Evolutionary conservation across 2,797 vertebrate species (phyloP), one percentile per base, ranked within the genome.

Genomic region (Bovichtus variegatus): DNA sequence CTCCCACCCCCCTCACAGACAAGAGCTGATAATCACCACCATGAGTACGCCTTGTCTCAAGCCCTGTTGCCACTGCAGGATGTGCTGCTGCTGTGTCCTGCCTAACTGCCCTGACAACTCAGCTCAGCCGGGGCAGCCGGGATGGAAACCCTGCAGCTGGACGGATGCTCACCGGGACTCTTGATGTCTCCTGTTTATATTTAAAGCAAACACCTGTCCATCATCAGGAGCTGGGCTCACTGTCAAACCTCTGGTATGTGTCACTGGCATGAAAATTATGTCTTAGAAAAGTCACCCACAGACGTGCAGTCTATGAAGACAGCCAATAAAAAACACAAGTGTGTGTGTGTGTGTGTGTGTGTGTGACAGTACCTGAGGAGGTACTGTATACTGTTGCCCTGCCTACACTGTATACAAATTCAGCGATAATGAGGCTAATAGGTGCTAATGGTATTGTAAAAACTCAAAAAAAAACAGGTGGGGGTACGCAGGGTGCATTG

Each of bases 21-120:
- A 85, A 88, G 85, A 87, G 83, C 87, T 90, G 89, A 92, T 91
- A 92, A 94, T 94, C 91, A 91, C 92, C 90, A 91, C 81, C 86
- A 87, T 89, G 88, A 93, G 88, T 85, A 87, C 76, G 71, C 79
- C 54, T 65, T 74, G 85, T 87, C 87, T 87, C 84, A 78, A 84
- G 74, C 82, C 82, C 87, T 87, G 89, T 86, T 92, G 91, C 89
- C 89, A 89, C 91, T 92, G 91, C 91, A 90, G 89, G 91, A 91
- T 90, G 84, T 87, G 78, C 78, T 71, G 76, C 69, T 78, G 66
- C 73, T 76, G 73, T 54, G 85, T 90, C 87, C 89, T 87, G 82
- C 75, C 81, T 84, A 78, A 80, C 81, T 86, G 83, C 68, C 81
- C 60, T 72, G 83, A 84, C 81, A 83, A 76, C 80, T 87, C 76